Evolutionary conservation across 2,797 vertebrate genomes (phyloP).

Genomic region (Esox lucius): DNA sequence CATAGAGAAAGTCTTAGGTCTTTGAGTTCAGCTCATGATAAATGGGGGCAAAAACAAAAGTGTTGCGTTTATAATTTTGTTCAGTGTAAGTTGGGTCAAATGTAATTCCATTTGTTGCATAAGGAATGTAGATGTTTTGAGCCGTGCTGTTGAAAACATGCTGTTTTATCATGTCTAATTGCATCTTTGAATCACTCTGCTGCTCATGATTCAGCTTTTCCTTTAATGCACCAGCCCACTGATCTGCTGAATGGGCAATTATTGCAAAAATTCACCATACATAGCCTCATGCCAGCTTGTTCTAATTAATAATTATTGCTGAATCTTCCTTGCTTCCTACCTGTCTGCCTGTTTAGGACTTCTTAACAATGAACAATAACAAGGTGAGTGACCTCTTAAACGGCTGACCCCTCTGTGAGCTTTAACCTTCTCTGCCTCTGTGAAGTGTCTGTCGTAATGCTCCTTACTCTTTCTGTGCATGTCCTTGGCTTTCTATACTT

Average conservation of each 20-base stretch:
- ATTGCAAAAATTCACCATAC: constrained; percentile 61
- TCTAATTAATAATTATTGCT: constrained; percentile 81
- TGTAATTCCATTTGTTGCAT: background rate
- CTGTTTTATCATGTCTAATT: constrained; percentile 1
- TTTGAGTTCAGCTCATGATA: no score
- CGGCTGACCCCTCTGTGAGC: background rate
- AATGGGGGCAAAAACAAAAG: no score
- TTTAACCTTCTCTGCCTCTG: background rate
- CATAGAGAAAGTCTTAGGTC: no score
- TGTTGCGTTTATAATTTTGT: no score
- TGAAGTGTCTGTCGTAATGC: constrained; percentile 5
- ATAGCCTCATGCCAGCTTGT: constrained; percentile 79
- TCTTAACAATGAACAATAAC: constrained; percentile 80
- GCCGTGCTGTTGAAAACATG: background rate
- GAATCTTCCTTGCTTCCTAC: constrained; percentile 91
- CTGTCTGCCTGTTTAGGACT: constrained; percentile 95
- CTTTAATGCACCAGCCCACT: background rate
- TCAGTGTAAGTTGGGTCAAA: background rate
- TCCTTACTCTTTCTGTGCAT: background rate
- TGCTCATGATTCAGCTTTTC: background rate
- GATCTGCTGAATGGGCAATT: background rate
- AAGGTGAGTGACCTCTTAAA: constrained; percentile 59
- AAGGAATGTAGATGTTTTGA: background rate
- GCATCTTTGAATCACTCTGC: background rate
- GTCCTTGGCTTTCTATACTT: background rate